Base-by-base conservation (phyloP, 2,797 vertebrate genomes). In the Dermochelys coriacea region DNA sequence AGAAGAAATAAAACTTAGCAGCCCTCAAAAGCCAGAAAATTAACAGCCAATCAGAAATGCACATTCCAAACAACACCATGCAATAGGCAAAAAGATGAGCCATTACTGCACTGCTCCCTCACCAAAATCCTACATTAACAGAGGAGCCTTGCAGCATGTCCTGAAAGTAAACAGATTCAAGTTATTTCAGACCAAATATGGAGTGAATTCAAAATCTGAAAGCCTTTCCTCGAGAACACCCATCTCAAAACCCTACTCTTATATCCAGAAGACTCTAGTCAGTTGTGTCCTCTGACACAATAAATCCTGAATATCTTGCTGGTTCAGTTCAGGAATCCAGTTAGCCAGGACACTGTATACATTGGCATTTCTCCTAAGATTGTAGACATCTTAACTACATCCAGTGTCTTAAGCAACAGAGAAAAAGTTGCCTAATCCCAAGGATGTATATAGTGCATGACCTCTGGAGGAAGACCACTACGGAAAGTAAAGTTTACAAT, bases 11-110 rank as follows among this genome's bases (percentile, higher is more conserved):
- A 31, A 85, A 19, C 49, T 29, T 6, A 95, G 57, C 15, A 79
- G 31, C 8, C 91, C 90, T 93, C 47, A 84, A 85, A 25, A 51
- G 74, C 50, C 10, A 88, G 52, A 88, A 29, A 9, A 94, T 85
- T n/a, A 80, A 41, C 5, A 29, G 2, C 3, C 91, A 79, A 87
- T 89, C 31, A 84, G 4, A 92, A 92, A 25, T 52, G 77, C 37
- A 37, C 18, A 41, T 87, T 59, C 0, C 0, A 41, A 94, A 86
- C n/a, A 89, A 29, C 2, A 59, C 55, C 1, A 12, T 25, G 80
- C 0, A 2, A 89, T 85, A 86, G 77, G 23, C 51, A 84, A 64
- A 85, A 41, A 4, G 86, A 34, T 71, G 68, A 25, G 31, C 27
- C 85, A n/a, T 29, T 71, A 27, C 41, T 54, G 45, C 51, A 80